These are phyloP conservation scores for Chlamydotis undulata DNA, from an alignment of 2,113 vertebrate species.

Conservation along the genomic window DNA sequence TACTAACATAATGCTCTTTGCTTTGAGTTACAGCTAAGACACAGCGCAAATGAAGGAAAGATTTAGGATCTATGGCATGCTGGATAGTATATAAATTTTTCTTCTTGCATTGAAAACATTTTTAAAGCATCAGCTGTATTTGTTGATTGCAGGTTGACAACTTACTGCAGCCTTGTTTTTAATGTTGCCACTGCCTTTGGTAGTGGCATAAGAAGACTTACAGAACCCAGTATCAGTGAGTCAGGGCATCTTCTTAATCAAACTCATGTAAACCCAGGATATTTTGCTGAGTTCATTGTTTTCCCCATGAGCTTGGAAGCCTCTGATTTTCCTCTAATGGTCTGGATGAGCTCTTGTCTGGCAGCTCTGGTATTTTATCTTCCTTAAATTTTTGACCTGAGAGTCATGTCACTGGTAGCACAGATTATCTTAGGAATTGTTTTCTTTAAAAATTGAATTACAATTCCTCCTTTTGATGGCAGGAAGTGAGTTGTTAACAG, in stretches of 20 bases:
- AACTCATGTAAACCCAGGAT: background rate
- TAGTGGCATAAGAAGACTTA: background rate
- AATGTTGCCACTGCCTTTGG: background rate
- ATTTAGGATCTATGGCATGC: background rate
- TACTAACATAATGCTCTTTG: background rate
- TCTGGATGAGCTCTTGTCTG: constrained; percentile 6
- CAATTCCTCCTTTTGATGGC: constrained; percentile 2
- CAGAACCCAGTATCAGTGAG: background rate
- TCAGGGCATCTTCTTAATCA: background rate
- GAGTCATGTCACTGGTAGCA: background rate
- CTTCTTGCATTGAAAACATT: background rate
- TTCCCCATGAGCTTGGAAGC: background rate
- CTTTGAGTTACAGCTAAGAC: background rate
- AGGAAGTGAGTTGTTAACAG: constrained; percentile 23
- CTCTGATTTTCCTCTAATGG: background rate
- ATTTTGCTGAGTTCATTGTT: background rate
- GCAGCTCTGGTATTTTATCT: background rate
- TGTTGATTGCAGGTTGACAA: background rate
- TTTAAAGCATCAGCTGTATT: background rate
- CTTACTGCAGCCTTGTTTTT: background rate
- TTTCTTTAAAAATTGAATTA: background rate
- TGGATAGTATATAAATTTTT: background rate
- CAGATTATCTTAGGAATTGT: background rate
- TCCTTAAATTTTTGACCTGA: constrained; percentile 25
- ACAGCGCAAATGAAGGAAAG: background rate